Evolutionary conservation across 2,797 vertebrate species (phyloP).

Genomic region (Hemitrygon akajei): DNA sequence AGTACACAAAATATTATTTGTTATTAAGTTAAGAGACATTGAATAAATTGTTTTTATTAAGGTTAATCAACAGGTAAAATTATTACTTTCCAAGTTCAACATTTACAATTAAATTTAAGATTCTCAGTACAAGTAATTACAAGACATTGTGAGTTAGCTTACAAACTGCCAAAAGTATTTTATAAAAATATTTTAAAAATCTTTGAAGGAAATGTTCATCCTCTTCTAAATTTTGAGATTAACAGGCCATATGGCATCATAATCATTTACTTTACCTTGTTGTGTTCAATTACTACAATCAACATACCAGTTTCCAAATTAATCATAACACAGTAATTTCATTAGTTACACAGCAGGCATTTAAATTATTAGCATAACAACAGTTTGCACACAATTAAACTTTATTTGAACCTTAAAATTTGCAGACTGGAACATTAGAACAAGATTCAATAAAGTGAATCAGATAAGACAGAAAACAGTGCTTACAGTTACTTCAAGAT

Average conservation of each 20-base stretch:
- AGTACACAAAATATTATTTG: not conserved
- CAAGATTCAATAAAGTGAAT: constrained; percentile 63
- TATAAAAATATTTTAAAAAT: not conserved
- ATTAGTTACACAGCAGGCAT: constrained; percentile 80
- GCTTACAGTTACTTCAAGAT: constrained; percentile 30
- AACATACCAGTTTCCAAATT: constrained; percentile 97
- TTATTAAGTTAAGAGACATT: not conserved
- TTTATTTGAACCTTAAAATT: constrained; percentile 79
- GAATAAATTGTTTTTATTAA: not conserved
- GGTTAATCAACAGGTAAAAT: not conserved
- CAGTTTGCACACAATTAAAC: constrained; percentile 81
- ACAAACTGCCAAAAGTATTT: not conserved
- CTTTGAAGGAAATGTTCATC: constrained; percentile 23
- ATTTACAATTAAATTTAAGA: not conserved
- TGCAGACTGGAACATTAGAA: constrained; percentile 72
- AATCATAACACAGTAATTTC: constrained; percentile 97
- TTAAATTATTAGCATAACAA: constrained; percentile 77
- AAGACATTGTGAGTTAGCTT: not conserved
- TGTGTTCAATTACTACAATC: constrained; percentile 99
- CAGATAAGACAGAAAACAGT: constrained; percentile 37
- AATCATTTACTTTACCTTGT: constrained; percentile 98
- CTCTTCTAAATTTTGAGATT: constrained; percentile 33
- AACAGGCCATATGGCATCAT: constrained; percentile 83
- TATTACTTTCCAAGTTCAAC: not conserved
- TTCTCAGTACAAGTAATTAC: not conserved